Evolutionary conservation across 2,888 invertebrate species (phyloP).

Genomic region (Eledona agricola): DNA sequence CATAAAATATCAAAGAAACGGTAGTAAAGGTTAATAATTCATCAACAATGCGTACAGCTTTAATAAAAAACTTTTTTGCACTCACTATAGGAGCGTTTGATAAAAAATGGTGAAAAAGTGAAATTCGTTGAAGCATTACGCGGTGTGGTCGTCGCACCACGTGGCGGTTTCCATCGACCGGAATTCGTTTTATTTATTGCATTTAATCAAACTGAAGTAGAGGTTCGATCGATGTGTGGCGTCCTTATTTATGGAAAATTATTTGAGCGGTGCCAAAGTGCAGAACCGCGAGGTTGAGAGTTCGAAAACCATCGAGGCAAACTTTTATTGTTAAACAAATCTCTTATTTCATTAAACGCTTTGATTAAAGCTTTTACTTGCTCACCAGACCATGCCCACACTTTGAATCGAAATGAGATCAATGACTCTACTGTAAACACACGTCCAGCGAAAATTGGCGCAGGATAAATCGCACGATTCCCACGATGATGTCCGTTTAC

Average conservation of each 20-base stretch:
- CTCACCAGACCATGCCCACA: constrained; percentile 56
- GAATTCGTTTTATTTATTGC: no score
- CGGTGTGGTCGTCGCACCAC: no score
- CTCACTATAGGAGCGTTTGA: constrained; percentile 35
- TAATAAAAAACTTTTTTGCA: constrained; percentile 36
- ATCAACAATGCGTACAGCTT: constrained; percentile 34
- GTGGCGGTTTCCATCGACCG: no score
- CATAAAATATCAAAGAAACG: constrained; percentile 36
- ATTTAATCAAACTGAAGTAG: no score
- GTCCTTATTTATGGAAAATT: neutral
- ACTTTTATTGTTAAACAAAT: constrained; percentile 58
- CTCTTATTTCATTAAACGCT: constrained; percentile 59
- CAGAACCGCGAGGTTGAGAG: constrained; percentile 47
- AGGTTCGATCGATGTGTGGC: no score
- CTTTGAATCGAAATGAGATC: constrained; percentile 40
- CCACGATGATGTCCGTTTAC: no score
- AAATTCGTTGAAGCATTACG: constrained; percentile 29
- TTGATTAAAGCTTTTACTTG: constrained; percentile 59
- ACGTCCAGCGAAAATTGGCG: no score
- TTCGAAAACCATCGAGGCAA: constrained; percentile 52
- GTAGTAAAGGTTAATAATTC: constrained; percentile 36
- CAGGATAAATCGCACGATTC: no score
- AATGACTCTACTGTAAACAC: constrained; percentile 35
- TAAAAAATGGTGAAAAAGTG: constrained; percentile 34
- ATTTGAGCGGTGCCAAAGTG: constrained; percentile 16